These are phyloP conservation scores for Gopherus evgoodei DNA, from an alignment of 2,113 vertebrate genomes.

Conservation along the genomic window DNA sequence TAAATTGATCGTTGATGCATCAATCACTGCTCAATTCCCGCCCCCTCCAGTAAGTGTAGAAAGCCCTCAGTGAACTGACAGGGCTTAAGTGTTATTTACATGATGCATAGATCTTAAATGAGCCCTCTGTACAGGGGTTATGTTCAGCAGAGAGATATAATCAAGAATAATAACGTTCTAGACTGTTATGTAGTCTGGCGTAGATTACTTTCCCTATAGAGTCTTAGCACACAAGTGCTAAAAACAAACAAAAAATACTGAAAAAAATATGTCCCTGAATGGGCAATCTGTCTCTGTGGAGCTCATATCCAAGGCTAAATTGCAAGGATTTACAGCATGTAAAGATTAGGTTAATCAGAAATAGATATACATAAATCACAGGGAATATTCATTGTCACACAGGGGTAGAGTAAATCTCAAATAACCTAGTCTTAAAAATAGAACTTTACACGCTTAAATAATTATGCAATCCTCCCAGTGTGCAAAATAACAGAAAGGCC, in stretches of 20 bases:
- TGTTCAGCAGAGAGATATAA: background rate
- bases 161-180: background rate
- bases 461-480: background rate
- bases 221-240: background rate
- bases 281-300: background rate
- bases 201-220: slow-evolving; percentile 1
- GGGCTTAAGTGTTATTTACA: background rate
- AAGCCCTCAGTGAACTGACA: background rate
- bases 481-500: background rate
- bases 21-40: too few relatives aligned
- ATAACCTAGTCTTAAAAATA: slow-evolving; percentile 27
- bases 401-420: slow-evolving; percentile 20
- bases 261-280: slow-evolving; percentile 27
- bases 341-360: slow-evolving; percentile 36
- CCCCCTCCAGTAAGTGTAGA: too few relatives aligned
- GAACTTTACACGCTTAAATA: background rate
- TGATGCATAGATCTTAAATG: background rate
- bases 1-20: too few relatives aligned
- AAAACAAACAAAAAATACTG: background rate
- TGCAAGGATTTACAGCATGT: slow-evolving; percentile 39
- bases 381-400: slow-evolving; percentile 1
- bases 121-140: background rate
- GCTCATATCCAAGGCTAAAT: slow-evolving; percentile 38
- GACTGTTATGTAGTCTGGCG: background rate
- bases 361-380: slow-evolving; percentile 15